Evolutionary conservation across 92 coral and sea anemone genomes (phyloP).

Genomic region (Palythoa grandis): DNA sequence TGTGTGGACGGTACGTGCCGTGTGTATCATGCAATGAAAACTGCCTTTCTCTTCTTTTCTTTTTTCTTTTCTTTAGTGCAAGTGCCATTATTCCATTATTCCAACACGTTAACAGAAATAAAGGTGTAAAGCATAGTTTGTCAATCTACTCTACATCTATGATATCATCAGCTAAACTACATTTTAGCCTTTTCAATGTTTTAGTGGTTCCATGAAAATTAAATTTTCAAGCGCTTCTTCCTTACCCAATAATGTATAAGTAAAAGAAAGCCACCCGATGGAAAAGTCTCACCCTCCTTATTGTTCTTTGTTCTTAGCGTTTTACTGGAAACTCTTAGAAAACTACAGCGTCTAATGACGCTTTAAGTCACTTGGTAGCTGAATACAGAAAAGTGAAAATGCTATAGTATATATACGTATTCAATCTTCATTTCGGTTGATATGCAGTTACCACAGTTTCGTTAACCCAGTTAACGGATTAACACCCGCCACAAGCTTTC

Average conservation of each 20-base stretch:
- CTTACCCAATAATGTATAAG: not conserved
- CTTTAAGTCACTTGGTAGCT: too few relatives aligned
- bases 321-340: not conserved
- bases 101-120: not conserved
- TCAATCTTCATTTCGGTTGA: not conserved
- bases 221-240: not conserved
- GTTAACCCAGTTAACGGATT: conserved; percentile 30
- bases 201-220: not conserved
- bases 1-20: conserved; percentile 1
- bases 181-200: not conserved
- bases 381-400: not conserved
- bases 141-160: not conserved
- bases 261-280: not conserved
- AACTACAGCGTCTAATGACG: too few relatives aligned
- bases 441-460: not conserved
- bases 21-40: conserved; percentile 17
- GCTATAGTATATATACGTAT: not conserved
- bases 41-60: not conserved
- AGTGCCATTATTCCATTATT: not conserved
- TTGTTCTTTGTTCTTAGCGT: not conserved
- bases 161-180: not conserved
- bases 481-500: not conserved
- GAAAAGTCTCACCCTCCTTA: not conserved
- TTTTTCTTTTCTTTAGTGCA: not conserved
- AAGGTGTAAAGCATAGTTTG: not conserved